phyloP scores from a whole-genome alignment of 2,797 vertebrate species.

The Heterohyrax brucei region DNA sequence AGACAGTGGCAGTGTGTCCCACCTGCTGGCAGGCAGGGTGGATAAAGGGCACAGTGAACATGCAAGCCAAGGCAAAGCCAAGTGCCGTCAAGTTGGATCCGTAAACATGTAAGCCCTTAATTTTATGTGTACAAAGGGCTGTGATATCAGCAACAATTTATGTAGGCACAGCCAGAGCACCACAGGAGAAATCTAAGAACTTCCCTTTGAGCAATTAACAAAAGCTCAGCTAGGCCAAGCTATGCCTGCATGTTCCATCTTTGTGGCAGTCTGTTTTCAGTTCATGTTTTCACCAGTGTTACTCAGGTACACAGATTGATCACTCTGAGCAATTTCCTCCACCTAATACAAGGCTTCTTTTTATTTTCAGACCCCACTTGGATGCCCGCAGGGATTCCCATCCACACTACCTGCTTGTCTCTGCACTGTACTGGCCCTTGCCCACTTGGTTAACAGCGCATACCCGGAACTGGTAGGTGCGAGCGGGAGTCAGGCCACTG shows the following conservation, averaged over 20 bases:
- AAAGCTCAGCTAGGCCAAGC: background rate
- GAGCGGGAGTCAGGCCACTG: constrained; percentile 96
- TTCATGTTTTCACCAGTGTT: background rate
- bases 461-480: constrained; percentile 97
- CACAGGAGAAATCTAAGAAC: background rate
- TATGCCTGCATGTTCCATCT: background rate
- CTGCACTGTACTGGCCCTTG: constrained; percentile 95
- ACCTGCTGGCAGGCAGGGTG: rapidly evolving
- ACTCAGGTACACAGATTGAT: background rate
- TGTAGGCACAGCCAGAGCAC: background rate
- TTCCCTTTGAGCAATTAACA: background rate
- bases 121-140: background rate
- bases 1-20: background rate
- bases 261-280: background rate
- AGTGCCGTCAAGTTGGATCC: too few relatives aligned
- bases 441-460: constrained; percentile 98
- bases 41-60: background rate
- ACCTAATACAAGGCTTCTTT: background rate
- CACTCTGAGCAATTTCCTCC: background rate
- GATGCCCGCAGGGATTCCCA: rapidly evolving
- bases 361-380: background rate
- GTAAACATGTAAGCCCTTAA: too few relatives aligned
- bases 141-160: background rate
- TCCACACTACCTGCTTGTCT: constrained; percentile 95
- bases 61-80: too few relatives aligned